Percentiles rank a stretch among this genome's conserved stretches.
Conservation (phyloP, 2,888 invertebrate species). For the Margaritifera margaritifera region DNA sequence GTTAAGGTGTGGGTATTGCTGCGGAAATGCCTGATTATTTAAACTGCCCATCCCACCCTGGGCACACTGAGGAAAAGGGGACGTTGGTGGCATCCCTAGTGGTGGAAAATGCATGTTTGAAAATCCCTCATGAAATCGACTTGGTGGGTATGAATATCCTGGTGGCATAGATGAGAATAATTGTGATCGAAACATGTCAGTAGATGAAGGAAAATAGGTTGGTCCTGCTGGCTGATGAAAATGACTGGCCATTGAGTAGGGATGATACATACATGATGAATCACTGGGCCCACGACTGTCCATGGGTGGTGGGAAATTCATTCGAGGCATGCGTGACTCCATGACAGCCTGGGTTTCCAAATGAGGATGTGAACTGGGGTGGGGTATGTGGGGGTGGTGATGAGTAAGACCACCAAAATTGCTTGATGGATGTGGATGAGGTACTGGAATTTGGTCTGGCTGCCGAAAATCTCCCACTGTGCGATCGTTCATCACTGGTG, state of each 20-base stretch:
- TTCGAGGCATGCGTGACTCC: constrained; percentile 31
- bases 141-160: constrained; percentile 41
- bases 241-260: constrained; percentile 35
- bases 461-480: constrained; percentile 31
- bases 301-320: constrained; percentile 33
- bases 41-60: constrained; percentile 31
- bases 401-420: constrained; percentile 38
- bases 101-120: constrained; percentile 36
- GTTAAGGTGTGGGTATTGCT: constrained; percentile 40
- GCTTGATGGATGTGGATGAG: constrained; percentile 37
- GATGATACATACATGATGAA: constrained; percentile 43
- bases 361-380: constrained; percentile 16
- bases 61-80: constrained; percentile 37
- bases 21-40: constrained; percentile 36
- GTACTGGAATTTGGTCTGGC: constrained; percentile 30
- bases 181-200: constrained; percentile 47
- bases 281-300: constrained; percentile 37
- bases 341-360: constrained; percentile 28
- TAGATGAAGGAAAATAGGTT: constrained; percentile 42
- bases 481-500: constrained; percentile 25
- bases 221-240: constrained; percentile 40
- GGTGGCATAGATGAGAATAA: constrained; percentile 44
- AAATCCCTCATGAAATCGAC: constrained; percentile 38
- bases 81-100: constrained; percentile 33
- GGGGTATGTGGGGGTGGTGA: constrained; percentile 37